Evolutionary conservation across 2,113 vertebrate genomes (phyloP), one percentile per base, ranked within the genome.

Genomic region (Fulica atra): DNA sequence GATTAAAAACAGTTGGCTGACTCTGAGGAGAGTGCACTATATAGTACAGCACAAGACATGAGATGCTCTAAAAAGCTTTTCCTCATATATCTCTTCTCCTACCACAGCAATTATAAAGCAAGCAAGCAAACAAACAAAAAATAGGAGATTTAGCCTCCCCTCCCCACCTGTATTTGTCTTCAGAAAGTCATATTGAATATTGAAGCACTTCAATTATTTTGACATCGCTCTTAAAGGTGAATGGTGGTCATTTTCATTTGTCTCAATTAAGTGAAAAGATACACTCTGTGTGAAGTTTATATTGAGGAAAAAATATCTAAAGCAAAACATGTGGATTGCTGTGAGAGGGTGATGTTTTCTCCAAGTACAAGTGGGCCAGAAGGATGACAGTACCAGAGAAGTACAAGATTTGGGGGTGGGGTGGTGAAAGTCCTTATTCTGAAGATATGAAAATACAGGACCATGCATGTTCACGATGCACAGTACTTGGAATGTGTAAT

Each of bases 1-100:
- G 80, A 93, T 95, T 95, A 70, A 86, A 97, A 77, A 31, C 95
- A 94, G 53, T 89, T 85, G 84, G 25, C 26, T 90, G 76, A 74
- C 65, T 83, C 50, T 93, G 48, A 81, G 93, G 48, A 74, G 38
- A 71, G 33, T 50, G 50, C 9, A 17, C 11, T 51, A 16, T 10
- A 7, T 8, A 73, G 33, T 19, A 28, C 1, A 86, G 74, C 51
- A 73, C 35, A 44, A 93, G 60, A 63, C 76, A 86, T n/a, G 59
- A 85, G 35, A 56, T 86, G 64, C 33, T 83, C 44, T 38, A 88
- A 42, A 46, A 92, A 83, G 36, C 17, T 51, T 94, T 83, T 82
- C 68, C 15, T 69, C 12, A 8, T 94, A 10, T 80, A 9, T 86
- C 29, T 92, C 38, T 15, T 80, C 35, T 69, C 15, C 25, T 40